These are phyloP conservation scores for Rugalucina vietnamica DNA, from an alignment of 2,888 invertebrate genomes.

Conservation along the genomic window DNA sequence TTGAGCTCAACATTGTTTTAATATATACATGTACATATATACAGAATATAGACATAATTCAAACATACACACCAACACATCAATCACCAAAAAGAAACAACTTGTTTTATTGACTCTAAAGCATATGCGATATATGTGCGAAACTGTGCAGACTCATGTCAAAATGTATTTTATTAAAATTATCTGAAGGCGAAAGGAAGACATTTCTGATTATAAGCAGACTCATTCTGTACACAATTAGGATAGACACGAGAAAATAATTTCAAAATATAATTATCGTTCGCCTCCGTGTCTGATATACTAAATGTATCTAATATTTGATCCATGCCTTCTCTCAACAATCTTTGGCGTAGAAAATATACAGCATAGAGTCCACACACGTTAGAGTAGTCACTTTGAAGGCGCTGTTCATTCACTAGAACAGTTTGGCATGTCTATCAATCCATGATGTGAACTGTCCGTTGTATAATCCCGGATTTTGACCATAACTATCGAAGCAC, in stretches of 20 bases:
- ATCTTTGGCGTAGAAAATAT: constrained; percentile 3
- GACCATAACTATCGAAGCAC: constrained; percentile 20
- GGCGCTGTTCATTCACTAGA: neutral
- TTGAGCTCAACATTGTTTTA: no score
- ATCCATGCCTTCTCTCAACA: neutral
- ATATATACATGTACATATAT: no score
- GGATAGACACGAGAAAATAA: neutral
- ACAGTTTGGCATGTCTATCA: neutral
- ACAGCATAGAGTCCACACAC: constrained; percentile 38
- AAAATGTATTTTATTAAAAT: no score
- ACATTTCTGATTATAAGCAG: no score
- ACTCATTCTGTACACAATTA: constrained; percentile 16
- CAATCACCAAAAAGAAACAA: no score
- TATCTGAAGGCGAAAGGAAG: no score
- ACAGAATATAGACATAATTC: no score
- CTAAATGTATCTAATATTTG: neutral
- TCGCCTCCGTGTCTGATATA: neutral
- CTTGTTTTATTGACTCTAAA: no score
- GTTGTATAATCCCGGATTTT: neutral
- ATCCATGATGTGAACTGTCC: neutral
- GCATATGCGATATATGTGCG: no score
- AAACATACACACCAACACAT: no score
- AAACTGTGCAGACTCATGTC: no score
- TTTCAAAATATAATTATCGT: neutral
- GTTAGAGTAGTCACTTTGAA: constrained; percentile 25